Evolutionary conservation across 2,113 vertebrate species (phyloP).

Genomic region (Saccopteryx bilineata): DNA sequence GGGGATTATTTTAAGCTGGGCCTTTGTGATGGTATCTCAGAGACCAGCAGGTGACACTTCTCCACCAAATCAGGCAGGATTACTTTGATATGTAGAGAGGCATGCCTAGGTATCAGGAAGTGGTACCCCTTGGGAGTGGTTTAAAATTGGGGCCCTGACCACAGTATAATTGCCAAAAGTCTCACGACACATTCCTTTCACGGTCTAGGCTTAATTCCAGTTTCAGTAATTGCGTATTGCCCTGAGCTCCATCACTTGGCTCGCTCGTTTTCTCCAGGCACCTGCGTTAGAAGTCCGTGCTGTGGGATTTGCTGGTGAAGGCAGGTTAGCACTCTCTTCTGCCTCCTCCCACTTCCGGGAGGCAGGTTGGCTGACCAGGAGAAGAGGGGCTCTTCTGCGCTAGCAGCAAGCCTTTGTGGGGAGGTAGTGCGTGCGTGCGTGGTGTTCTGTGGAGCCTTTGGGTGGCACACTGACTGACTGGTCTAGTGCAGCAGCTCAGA

Average conservation of each 20-base stretch:
- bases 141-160: conserved; percentile 78
- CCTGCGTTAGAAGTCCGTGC: conserved; percentile 51
- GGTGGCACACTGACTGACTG: not conserved
- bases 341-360: not conserved
- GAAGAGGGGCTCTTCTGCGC: not conserved
- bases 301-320: not conserved
- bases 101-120: conserved; percentile 29
- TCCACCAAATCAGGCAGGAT: not conserved
- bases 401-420: not conserved
- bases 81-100: conserved; percentile 32
- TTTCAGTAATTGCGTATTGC: conserved; percentile 74
- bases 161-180: conserved; percentile 59
- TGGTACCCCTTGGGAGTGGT: conserved; percentile 41
- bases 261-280: conserved; percentile 45
- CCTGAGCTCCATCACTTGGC: conserved; percentile 44
- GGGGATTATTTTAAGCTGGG: not conserved
- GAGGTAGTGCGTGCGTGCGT: fast-evolving
- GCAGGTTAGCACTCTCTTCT: not conserved
- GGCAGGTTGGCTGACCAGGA: not conserved
- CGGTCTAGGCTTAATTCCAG: conserved; percentile 63
- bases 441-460: not conserved
- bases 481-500: not conserved
- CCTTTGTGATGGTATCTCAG: not conserved
- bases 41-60: not conserved
- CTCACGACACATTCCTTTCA: not conserved